Percentiles rank a stretch among this genome's conserved stretches.
phyloP scores from a whole-genome alignment of 2,797 vertebrate genomes.

The Falco naumanni region DNA sequence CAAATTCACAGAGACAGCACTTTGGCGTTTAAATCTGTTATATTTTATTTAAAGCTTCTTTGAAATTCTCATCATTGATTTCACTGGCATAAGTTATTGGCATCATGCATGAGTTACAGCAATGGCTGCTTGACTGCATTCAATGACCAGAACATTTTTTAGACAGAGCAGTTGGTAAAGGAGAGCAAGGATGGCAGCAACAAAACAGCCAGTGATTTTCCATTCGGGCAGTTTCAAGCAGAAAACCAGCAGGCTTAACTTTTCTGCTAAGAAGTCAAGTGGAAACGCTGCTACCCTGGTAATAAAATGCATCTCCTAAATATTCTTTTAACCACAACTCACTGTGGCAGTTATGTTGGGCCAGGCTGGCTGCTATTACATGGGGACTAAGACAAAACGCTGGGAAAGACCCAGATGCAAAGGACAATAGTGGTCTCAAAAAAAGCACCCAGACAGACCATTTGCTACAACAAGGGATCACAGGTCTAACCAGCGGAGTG shows the following conservation, averaged over 20 bases:
- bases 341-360: background rate
- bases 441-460: background rate
- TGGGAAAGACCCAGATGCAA: background rate
- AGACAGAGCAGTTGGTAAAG: constrained; percentile 46
- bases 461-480: background rate
- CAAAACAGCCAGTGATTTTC: constrained; percentile 46
- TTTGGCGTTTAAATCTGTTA: constrained; percentile 75
- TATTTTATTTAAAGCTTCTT: constrained; percentile 75
- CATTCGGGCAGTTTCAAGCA: constrained; percentile 54
- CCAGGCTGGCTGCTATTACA: background rate
- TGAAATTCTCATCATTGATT: constrained; percentile 75
- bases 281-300: constrained; percentile 59
- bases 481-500: background rate
- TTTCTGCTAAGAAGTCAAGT: constrained; percentile 62
- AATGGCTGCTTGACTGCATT: constrained; percentile 59
- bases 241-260: constrained; percentile 47
- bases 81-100: constrained; percentile 70
- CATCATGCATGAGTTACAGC: constrained; percentile 59
- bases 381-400: background rate
- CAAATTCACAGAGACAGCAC: constrained; percentile 62
- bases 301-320: constrained; percentile 52
- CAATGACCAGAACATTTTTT: constrained; percentile 41
- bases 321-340: background rate
- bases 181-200: constrained; percentile 16
- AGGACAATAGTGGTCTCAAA: background rate